Evolutionary conservation across 2,888 invertebrate genomes (phyloP).

Genomic region (Amorpha juglandis): DNA sequence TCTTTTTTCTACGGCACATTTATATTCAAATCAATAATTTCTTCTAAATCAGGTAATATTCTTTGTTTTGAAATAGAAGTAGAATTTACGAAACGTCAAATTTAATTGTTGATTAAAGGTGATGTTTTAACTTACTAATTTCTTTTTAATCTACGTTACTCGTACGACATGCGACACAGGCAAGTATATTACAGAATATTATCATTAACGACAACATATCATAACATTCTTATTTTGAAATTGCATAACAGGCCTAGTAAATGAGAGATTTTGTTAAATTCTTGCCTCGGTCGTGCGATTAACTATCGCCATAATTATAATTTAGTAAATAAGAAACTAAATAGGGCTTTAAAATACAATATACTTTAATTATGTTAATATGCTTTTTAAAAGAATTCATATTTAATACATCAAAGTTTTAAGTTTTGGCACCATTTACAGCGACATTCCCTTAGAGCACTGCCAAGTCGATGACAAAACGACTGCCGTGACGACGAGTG

Average conservation of each 20-base stretch:
- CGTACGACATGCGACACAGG: no score
- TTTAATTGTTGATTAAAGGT: neutral
- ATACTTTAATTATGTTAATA: no score
- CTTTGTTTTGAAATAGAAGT: constrained; percentile 31
- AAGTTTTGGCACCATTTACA: constrained; percentile 57
- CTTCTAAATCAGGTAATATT: constrained; percentile 36
- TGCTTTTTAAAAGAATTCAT: neutral
- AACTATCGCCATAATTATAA: no score
- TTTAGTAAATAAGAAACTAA: no score
- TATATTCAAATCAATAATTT: constrained; percentile 29
- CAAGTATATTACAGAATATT: no score
- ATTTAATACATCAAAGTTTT: constrained; percentile 37
- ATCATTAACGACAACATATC: no score
- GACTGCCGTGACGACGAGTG: constrained; percentile 48
- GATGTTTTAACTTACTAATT: neutral
- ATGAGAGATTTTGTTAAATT: no score
- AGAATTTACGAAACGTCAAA: constrained; percentile 32
- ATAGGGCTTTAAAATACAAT: no score
- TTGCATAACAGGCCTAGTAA: no score
- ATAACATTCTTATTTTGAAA: no score
- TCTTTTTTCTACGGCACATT: constrained; percentile 42
- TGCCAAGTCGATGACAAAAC: constrained; percentile 53
- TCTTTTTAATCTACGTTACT: no score
- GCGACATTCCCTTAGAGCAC: constrained; percentile 56
- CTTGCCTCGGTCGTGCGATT: no score